These are phyloP conservation scores for Plecotus auritus DNA, from an alignment of 2,113 vertebrate species.

Conservation along the genomic window DNA sequence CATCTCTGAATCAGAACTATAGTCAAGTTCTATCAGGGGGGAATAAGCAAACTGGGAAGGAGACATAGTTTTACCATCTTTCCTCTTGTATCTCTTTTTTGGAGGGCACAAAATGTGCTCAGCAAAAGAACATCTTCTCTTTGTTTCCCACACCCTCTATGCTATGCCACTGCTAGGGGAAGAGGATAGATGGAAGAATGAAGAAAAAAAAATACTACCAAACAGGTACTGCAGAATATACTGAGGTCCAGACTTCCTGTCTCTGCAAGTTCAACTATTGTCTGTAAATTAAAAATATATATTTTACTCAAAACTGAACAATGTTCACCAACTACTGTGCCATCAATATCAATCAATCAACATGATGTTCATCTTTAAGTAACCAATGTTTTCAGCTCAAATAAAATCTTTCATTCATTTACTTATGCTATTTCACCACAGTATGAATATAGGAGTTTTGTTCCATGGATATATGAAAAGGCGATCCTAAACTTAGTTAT, in stretches of 20 bases:
- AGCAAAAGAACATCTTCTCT: background rate
- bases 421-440: background rate
- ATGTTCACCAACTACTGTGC: background rate
- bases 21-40: background rate
- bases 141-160: background rate
- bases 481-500: background rate
- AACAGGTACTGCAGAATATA: conserved; percentile 99
- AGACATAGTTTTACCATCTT: background rate
- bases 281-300: conserved; percentile 81
- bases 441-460: background rate
- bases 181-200: background rate
- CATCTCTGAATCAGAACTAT: background rate
- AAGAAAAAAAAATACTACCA: conserved; percentile 84
- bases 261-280: conserved; percentile 98
- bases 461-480: conserved; percentile 13
- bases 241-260: conserved; percentile 97
- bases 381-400: conserved; percentile 17
- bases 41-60: background rate
- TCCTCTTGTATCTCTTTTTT: background rate
- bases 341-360: conserved; percentile 11
- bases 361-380: background rate
- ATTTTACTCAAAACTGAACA: conserved; percentile 50
- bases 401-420: background rate
- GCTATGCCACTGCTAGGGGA: background rate
- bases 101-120: background rate